phyloP scores from a whole-genome alignment of 2,888 invertebrate species.

The Mesochorus sp. region DNA sequence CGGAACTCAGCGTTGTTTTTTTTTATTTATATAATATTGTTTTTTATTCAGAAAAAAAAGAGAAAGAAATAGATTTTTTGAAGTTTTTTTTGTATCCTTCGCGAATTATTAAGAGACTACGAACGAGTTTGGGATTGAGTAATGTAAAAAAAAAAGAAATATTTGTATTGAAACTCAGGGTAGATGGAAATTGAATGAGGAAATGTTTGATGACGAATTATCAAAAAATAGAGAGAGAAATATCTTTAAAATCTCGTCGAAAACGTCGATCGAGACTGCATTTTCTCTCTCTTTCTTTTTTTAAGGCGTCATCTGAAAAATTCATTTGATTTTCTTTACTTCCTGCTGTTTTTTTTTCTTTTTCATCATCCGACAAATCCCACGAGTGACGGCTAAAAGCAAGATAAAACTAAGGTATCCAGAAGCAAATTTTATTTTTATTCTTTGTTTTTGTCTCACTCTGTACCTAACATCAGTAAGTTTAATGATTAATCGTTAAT shows the following conservation, averaged over 20 bases:
- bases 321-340: slow-evolving; percentile 7
- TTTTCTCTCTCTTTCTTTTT: not conserved
- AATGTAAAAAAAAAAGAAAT: not conserved
- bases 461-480: slow-evolving; percentile 65
- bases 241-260: too few species aligned
- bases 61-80: not conserved
- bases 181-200: not conserved
- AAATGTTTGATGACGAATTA: not conserved
- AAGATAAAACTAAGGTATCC: slow-evolving; percentile 45
- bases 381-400: slow-evolving; percentile 56
- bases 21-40: slow-evolving; percentile 35
- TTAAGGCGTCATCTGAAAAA: slow-evolving; percentile 1
- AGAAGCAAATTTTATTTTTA: slow-evolving; percentile 59
- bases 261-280: not conserved
- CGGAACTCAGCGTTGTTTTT: slow-evolving; percentile 37
- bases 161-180: not conserved
- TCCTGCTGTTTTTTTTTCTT: slow-evolving; percentile 5
- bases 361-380: slow-evolving; percentile 29
- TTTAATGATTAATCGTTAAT: slow-evolving; percentile 66
- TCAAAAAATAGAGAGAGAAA: not conserved
- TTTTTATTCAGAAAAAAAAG: slow-evolving; percentile 1
- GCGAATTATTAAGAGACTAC: not conserved
- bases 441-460: slow-evolving; percentile 48
- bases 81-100: not conserved
- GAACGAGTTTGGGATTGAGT: not conserved